phyloP scores from a whole-genome alignment of 2,888 invertebrate species.

The Netelia fuscicornis region DNA sequence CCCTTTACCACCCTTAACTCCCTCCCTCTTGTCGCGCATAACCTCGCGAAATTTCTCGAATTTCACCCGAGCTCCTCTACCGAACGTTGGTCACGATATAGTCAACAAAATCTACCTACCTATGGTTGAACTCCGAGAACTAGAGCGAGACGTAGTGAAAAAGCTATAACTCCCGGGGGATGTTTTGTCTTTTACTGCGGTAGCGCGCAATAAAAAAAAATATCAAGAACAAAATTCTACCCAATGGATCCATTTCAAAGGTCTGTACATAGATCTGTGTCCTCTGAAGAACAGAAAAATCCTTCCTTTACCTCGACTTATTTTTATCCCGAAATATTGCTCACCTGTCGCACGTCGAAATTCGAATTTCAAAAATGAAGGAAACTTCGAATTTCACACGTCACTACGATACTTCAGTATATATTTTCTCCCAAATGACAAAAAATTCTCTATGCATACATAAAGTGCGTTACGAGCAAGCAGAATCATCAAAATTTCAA shows the following conservation, averaged over 20 bases:
- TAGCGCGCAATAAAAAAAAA: conserved; percentile 21
- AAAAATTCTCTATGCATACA: neutral
- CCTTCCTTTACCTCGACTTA: no score
- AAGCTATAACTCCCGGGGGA: conserved; percentile 12
- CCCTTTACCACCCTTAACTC: conserved; percentile 18
- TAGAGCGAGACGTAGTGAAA: neutral
- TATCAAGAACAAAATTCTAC: neutral
- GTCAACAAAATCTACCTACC: conserved; percentile 20
- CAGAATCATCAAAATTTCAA: conserved; percentile 17
- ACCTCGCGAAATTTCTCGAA: conserved; percentile 56
- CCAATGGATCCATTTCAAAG: conserved; percentile 23
- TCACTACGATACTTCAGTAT: no score
- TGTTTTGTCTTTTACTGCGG: conserved; percentile 10
- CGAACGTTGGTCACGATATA: conserved; percentile 1
- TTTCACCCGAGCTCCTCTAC: conserved; percentile 50
- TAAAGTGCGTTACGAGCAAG: neutral
- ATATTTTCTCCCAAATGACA: no score
- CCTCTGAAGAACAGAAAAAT: no score
- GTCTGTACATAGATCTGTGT: neutral
- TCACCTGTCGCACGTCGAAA: no score
- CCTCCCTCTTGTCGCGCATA: conserved; percentile 25
- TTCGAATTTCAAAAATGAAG: no score
- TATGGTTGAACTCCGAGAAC: conserved; percentile 3
- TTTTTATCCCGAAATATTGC: no score
- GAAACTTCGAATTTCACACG: no score